Conservation (phyloP, 2,888 invertebrate genomes). For the Drosophila fulvimacula region DNA sequence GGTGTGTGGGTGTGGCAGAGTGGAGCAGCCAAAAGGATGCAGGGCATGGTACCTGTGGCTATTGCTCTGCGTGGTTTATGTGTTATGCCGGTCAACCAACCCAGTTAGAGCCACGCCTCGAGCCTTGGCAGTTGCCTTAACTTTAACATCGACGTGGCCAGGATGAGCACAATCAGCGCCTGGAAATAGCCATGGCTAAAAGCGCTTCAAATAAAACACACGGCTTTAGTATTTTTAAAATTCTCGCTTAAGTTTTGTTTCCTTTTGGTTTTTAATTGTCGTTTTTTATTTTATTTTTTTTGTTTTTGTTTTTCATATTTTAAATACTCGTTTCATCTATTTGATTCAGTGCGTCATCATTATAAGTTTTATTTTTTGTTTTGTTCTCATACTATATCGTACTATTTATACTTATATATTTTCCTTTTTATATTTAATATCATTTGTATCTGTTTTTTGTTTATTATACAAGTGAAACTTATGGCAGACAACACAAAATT, state of each 20-base stretch:
- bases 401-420: conserved; percentile 46
- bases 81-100: conserved; percentile 61
- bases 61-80: conserved; percentile 45
- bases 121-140: conserved; percentile 45
- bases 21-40: neutral
- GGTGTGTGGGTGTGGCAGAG: neutral
- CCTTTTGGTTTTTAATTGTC: conserved; percentile 66
- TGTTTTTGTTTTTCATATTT: conserved; percentile 31
- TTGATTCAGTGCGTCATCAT: conserved; percentile 85
- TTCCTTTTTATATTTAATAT: conserved; percentile 24
- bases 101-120: conserved; percentile 24
- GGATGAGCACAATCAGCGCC: conserved; percentile 60
- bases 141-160: conserved; percentile 46
- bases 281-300: conserved; percentile 28
- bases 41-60: conserved; percentile 21
- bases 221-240: conserved; percentile 47
- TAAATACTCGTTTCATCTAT: conserved; percentile 82
- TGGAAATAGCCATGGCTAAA: conserved; percentile 10
- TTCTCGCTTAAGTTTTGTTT: conserved; percentile 55
- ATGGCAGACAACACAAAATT: conserved; percentile 40
- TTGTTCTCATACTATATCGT: conserved; percentile 57
- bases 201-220: conserved; percentile 20
- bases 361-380: conserved; percentile 39
- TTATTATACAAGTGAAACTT: conserved; percentile 77
- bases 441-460: conserved; percentile 39